Evolutionary conservation across 1,140 invertebrate species (phyloP).

Genomic region (Drosophila ananassae): DNA sequence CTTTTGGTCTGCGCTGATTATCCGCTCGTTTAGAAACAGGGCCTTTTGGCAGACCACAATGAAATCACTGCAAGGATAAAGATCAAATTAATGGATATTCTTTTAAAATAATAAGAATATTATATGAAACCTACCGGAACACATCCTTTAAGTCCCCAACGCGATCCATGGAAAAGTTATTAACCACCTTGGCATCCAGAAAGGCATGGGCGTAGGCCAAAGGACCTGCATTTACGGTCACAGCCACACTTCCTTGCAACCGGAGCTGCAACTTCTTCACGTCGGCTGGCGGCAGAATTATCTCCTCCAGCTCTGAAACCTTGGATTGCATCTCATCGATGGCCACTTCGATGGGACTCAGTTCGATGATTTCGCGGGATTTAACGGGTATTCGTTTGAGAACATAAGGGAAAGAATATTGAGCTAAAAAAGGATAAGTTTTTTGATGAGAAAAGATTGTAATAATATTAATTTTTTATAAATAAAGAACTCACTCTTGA

Average conservation of each 20-base stretch:
- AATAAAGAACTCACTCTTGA: slow-evolving; percentile 88
- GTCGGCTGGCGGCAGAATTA: slow-evolving; percentile 92
- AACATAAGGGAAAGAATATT: slow-evolving; percentile 95
- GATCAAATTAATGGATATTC: neutral
- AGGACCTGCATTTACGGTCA: slow-evolving; percentile 97
- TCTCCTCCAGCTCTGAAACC: slow-evolving; percentile 93
- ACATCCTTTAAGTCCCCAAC: slow-evolving; percentile 93
- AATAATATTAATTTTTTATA: neutral
- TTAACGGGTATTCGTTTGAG: slow-evolving; percentile 93
- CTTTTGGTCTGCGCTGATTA: slow-evolving; percentile 93
- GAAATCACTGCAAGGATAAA: slow-evolving; percentile 90
- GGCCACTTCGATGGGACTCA: slow-evolving; percentile 96
- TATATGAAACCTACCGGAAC: slow-evolving; percentile 88
- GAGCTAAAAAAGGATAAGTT: slow-evolving; percentile 85
- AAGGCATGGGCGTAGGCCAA: slow-evolving; percentile 96
- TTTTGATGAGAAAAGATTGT: neutral
- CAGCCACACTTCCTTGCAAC: slow-evolving; percentile 95
- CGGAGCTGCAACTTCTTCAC: slow-evolving; percentile 95
- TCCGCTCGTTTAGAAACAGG: slow-evolving; percentile 92
- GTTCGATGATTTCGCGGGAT: slow-evolving; percentile 89
- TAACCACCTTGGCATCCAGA: slow-evolving; percentile 88
- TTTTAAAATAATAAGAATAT: neutral
- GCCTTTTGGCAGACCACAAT: slow-evolving; percentile 94
- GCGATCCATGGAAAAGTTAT: slow-evolving; percentile 91
- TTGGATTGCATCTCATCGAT: slow-evolving; percentile 95